Evolutionary conservation across 2,113 vertebrate species (phyloP), one percentile per base, ranked within the genome.

Genomic region (Miniopterus natalensis): DNA sequence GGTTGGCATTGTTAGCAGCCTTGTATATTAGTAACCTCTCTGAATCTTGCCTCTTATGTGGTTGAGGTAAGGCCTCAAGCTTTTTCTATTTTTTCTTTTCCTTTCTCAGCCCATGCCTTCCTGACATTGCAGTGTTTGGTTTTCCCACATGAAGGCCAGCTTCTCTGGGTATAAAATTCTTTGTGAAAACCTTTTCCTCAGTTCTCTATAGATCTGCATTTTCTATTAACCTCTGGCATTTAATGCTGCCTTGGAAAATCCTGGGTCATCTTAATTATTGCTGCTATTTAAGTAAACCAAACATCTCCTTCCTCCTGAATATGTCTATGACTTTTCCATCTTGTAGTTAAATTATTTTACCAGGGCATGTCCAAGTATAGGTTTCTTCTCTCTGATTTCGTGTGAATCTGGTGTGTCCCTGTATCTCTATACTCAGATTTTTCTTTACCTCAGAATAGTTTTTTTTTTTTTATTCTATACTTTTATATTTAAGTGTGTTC

Each of bases 141-240:
- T 89, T 85, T 74, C 7, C 27, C 29, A 68, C 57, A 13, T 18
- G 42, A 92, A 86, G 61, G 36, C 25, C 14, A 70, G 10, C 66
- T 90, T 84, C 63, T 71, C 29, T 77, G 53, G 25, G 53, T 61
- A 70, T 65, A 71, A 74, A 94, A 74, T 75, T 70, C 88, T 89
- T 65, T 42, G 55, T 27, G n/a, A 55, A 93, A 86, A 47, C 21
- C 36, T 51, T 84, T 95, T 53, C 70, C 17, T 55, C 1, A n/a
- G 14, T 51, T 90, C 18, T 47, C 18, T 63, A 11, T 71, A 78
- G 15, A 49, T 53, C 18, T 84, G 14, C 20, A 23, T 77, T 57
- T 65, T 84, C 71, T 71, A 0, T 40, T 27, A 42, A 87, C 45
- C 80, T 36, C 10, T 75, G 59, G 49, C n/a, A 77, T 88, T 73